Evolutionary conservation across 2,113 vertebrate species (phyloP), one percentile per base, ranked within the genome.

Genomic region (Muntiacus reevesi): DNA sequence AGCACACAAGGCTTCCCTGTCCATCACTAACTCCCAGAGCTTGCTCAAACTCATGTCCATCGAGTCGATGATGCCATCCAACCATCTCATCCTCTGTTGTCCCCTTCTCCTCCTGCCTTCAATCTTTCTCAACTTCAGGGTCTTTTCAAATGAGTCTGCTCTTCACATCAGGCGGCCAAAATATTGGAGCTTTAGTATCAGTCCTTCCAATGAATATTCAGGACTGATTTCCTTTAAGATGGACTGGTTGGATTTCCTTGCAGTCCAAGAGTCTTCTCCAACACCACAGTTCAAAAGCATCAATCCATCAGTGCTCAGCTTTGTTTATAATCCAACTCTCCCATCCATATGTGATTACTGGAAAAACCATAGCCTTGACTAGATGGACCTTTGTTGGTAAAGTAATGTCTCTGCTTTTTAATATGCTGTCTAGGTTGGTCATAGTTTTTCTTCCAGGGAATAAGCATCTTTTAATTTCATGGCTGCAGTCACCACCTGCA

Each of bases 241-340:
- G 67, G 10, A 71, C n/a, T 71, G n/a, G n/a, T 40, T 40, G 19
- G 9, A 40, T 71, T 9, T 71, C n/a, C 10, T 71, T 71, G n/a
- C 67, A 40, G 19, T 71, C 67, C 19, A 71, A 71, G 67, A 71
- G n/a, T 71, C 67, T 71, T 40, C 19, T 71, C 67, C n/a, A 36
- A 71, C 67, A 71, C n/a, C 19, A 23, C 64, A 12, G 19, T 71
- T 71, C n/a, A 71, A 36, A 71, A 71, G 9, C n/a, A 36, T 71
- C 64, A 36, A 12, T 23, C 23, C n/a, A 6, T 71, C 5, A 0
- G 5, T 1, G 0, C 1, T 36, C 1, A 36, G n/a, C 17, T 36
- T 71, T 23, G 9, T 71, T 71, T 23, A 71, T 12, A 2, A 19
- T 71, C 64, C 64, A 36, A 71, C 19, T 71, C 64, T 36, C n/a